Conservation (phyloP, 2,888 invertebrate species). For the Aquatica leii region DNA sequence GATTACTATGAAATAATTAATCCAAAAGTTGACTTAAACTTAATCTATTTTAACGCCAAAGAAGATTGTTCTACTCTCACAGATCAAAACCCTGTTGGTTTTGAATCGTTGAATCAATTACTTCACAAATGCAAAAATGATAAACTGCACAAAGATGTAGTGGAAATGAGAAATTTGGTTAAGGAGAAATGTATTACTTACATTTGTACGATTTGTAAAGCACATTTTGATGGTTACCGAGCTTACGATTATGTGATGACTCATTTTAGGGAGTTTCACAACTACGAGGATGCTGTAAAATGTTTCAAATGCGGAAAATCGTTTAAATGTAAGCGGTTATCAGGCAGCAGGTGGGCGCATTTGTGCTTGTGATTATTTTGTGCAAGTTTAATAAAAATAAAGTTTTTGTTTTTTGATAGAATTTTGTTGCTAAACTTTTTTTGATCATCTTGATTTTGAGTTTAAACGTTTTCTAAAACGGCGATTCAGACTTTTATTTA, state of each 20-base stretch:
- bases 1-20: constrained; percentile 37
- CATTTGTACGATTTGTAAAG: constrained; percentile 29
- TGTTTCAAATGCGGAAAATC: constrained; percentile 34
- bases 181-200: constrained; percentile 33
- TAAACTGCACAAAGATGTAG: constrained; percentile 3
- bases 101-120: constrained; percentile 25
- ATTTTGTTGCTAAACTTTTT: too few species aligned
- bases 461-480: too few species aligned
- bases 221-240: constrained; percentile 12
- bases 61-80: constrained; percentile 22
- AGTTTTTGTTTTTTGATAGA: too few species aligned
- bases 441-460: too few species aligned
- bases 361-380: too few species aligned
- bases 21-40: constrained; percentile 30
- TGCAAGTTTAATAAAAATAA: too few species aligned
- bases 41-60: constrained; percentile 26
- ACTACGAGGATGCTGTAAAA: constrained; percentile 30
- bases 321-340: constrained; percentile 20
- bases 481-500: too few species aligned
- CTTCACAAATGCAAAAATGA: not conserved
- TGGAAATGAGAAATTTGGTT: constrained; percentile 19
- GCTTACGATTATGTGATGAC: constrained; percentile 8
- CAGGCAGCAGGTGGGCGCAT: constrained; percentile 33
- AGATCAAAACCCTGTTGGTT: constrained; percentile 11
- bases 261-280: constrained; percentile 33